Evolutionary conservation across 2,113 vertebrate species (phyloP), one percentile per base, ranked within the genome.

Genomic region (Synchiropus splendidus): DNA sequence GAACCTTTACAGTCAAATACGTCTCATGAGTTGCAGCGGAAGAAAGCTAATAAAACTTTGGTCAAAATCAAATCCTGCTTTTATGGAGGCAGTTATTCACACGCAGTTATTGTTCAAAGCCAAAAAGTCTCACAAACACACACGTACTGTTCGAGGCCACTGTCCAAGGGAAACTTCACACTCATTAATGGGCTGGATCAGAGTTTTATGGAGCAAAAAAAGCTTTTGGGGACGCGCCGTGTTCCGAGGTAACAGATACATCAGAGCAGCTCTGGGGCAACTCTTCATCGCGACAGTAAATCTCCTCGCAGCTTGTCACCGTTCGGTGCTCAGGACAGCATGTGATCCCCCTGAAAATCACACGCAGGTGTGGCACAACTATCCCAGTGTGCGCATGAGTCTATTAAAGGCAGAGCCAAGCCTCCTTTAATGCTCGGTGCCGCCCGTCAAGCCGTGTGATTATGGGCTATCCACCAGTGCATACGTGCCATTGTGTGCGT

Each of bases 181-280:
- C 45, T 43, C 42, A 53, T 61, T 75, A 78, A 74, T 69, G 59
- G 64, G 62, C 44, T 43, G 67, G 62, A 81, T 75, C 56, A 54
- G 66, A 62, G 54, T 70, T 84, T 81, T 72, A 83, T 70, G 61
- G 61, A 9, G 54, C 59, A 67, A 59, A 56, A 67, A 77, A 58
- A 51, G 55, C 71, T 69, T 67, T 49, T 58, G 65, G 62, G 16
- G 39, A 60, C 48, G 34, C 12, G 36, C 62, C 63, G 48, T 71
- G 58, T 48, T 58, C 63, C 71, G 60, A 74, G 45, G 73, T 75
- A 83, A 83, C 71, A 60, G 76, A 83, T 83, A 80, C 72, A 69
- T 39, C 53, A 58, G 55, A 57, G 48, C 67, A 54, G 61, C 45
- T 31, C 52, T 42, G 59, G 69, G 62, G 58, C 61, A 50, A 51